Evolutionary conservation across 2,888 invertebrate species (phyloP).

Genomic region (Drosophila parthenogenetica): DNA sequence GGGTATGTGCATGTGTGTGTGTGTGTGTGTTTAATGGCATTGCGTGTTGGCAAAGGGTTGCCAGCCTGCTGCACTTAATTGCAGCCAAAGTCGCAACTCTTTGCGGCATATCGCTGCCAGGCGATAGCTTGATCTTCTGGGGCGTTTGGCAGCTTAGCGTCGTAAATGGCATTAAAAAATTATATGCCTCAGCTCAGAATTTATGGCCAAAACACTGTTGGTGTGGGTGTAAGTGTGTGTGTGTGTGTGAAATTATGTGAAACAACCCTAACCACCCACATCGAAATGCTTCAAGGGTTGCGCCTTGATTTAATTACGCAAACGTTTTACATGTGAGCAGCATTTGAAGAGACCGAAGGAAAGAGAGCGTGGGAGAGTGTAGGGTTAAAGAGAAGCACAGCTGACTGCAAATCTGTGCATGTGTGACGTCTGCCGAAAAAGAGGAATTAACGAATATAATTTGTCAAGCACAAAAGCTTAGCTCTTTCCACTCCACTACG

Average conservation of each 20-base stretch:
- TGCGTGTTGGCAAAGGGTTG: constrained; percentile 60
- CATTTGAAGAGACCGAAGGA: constrained; percentile 3
- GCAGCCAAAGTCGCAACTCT: constrained; percentile 56
- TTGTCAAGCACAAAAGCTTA: constrained; percentile 55
- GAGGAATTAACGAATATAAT: constrained; percentile 50
- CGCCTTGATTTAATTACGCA: constrained; percentile 60
- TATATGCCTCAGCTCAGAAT: constrained; percentile 46
- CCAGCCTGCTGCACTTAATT: constrained; percentile 57
- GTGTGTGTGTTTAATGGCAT: constrained; percentile 45
- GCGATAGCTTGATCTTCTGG: constrained; percentile 42
- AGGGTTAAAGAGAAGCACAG: not conserved
- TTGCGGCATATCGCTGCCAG: constrained; percentile 25
- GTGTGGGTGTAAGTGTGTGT: too few species aligned
- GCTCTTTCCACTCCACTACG: constrained; percentile 13
- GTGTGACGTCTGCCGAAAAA: constrained; percentile 31
- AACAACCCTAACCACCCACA: constrained; percentile 11
- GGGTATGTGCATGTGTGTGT: constrained; percentile 16
- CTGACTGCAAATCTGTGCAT: constrained; percentile 35
- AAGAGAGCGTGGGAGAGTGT: not conserved
- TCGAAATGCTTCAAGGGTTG: constrained; percentile 54
- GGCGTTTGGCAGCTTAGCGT: constrained; percentile 58
- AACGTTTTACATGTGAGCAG: constrained; percentile 45
- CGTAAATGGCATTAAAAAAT: constrained; percentile 50
- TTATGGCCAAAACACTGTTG: constrained; percentile 13
- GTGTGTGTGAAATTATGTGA: constrained; percentile 43